Percentiles rank a stretch among this genome's conserved stretches.
Evolutionary conservation across 2,888 invertebrate species (phyloP).

Genomic region (Parnassius apollo): DNA sequence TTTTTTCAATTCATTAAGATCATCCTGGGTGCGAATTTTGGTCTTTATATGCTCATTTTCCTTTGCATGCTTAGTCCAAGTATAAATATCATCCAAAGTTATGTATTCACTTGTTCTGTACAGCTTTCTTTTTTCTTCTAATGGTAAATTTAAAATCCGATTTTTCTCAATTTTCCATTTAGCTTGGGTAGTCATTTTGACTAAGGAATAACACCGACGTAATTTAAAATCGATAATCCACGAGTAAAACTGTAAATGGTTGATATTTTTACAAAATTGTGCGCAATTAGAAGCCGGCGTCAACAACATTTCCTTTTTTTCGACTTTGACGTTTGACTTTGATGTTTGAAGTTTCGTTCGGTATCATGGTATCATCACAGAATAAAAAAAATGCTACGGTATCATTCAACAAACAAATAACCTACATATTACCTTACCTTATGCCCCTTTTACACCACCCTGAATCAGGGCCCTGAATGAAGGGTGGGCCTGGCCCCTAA

Average conservation of each 20-base stretch:
- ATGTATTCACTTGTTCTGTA: slow-evolving; percentile 67
- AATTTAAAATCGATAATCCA: slow-evolving; percentile 22
- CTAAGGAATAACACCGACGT: slow-evolving; percentile 39
- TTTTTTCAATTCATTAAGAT: slow-evolving; percentile 55
- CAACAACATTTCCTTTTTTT: slow-evolving; percentile 34
- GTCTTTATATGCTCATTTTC: slow-evolving; percentile 55
- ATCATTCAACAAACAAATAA: too few species aligned
- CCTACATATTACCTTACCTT: too few species aligned
- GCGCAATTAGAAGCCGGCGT: slow-evolving; percentile 33
- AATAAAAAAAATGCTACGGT: too few species aligned
- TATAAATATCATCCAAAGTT: slow-evolving; percentile 68
- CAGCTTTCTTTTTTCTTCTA: slow-evolving; percentile 76
- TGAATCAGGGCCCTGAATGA: too few species aligned
- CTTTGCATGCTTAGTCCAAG: slow-evolving; percentile 79
- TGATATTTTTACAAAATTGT: slow-evolving; percentile 35
- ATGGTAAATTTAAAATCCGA: slow-evolving; percentile 72
- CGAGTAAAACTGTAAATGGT: slow-evolving; percentile 19
- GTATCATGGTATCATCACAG: not conserved
- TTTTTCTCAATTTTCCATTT: slow-evolving; percentile 77
- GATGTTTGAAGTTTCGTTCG: not conserved
- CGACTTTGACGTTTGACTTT: slow-evolving; percentile 13
- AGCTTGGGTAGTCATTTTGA: slow-evolving; percentile 60
- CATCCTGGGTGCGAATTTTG: slow-evolving; percentile 62
- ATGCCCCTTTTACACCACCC: too few species aligned
- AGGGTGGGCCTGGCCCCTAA: too few species aligned